Conservation (phyloP, 2,113 vertebrate genomes). For the Pituophis catenifer region DNA sequence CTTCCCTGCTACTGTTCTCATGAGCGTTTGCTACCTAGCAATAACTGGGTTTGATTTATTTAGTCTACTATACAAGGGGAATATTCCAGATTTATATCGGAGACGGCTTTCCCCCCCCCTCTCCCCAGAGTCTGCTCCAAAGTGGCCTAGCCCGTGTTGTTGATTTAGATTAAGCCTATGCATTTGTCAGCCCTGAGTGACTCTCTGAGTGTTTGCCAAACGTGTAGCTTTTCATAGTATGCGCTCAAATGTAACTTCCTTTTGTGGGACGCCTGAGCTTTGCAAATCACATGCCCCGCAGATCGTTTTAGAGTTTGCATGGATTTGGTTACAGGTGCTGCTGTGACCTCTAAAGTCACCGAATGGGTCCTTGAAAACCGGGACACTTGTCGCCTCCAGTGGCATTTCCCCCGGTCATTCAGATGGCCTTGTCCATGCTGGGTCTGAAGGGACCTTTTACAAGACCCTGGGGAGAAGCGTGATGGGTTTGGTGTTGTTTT, state of each 20-base stretch:
- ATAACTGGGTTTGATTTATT: conserved; percentile 42
- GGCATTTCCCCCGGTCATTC: background rate
- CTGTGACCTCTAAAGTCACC: background rate
- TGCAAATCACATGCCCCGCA: background rate
- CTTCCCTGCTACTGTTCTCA: conserved; percentile 29
- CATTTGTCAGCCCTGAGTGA: background rate
- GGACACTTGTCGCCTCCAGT: background rate
- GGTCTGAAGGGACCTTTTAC: background rate
- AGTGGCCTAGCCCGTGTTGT: background rate
- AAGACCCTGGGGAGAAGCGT: background rate
- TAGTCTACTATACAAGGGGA: background rate
- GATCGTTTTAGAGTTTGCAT: background rate
- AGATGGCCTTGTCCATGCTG: background rate
- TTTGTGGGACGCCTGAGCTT: background rate
- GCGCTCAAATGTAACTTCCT: background rate
- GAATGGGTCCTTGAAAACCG: background rate
- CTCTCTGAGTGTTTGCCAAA: background rate
- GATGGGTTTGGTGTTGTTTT: background rate
- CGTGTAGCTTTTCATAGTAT: background rate
- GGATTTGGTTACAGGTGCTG: background rate
- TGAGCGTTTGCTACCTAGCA: conserved; percentile 39
- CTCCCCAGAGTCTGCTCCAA: background rate
- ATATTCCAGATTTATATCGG: background rate
- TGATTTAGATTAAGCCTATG: background rate
- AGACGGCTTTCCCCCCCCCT: background rate